phyloP scores from a whole-genome alignment of 1,140 invertebrate genomes.

The Philotrypesis tridentata region DNA sequence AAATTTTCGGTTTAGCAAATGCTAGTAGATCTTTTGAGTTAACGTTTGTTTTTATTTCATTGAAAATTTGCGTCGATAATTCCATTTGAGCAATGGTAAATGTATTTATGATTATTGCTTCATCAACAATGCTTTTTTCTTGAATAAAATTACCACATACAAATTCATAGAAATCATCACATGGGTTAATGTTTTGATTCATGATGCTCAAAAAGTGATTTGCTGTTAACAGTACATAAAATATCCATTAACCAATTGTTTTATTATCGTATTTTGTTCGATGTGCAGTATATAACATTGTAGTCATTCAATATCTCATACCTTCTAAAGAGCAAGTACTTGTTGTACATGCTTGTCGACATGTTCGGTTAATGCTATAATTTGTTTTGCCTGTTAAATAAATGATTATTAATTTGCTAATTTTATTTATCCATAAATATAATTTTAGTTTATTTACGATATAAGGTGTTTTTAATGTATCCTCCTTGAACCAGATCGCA shows the following conservation, averaged over 20 bases:
- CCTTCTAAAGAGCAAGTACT: background rate
- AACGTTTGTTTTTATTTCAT: background rate
- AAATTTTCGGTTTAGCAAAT: conserved; percentile 1
- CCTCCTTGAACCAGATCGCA: background rate
- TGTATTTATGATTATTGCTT: background rate
- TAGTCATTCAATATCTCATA: background rate
- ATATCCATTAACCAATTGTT: background rate
- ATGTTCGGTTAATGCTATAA: background rate
- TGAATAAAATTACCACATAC: conserved; percentile 73
- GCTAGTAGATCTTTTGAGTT: background rate
- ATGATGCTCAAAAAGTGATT: conserved; percentile 63
- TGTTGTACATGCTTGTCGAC: background rate
- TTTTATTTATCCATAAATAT: background rate
- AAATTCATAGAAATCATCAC: conserved; percentile 87
- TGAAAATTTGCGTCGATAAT: background rate
- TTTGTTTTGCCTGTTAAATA: background rate
- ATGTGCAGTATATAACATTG: too few species aligned
- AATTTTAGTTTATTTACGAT: background rate
- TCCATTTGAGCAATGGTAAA: background rate
- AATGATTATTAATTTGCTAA: background rate
- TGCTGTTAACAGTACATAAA: background rate
- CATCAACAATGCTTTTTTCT: conserved; percentile 76
- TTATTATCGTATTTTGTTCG: too few species aligned
- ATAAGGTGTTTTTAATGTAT: background rate
- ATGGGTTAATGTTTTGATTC: conserved; percentile 78